phyloP scores from a whole-genome alignment of 2,113 vertebrate species.

The Lasiurus cinereus region DNA sequence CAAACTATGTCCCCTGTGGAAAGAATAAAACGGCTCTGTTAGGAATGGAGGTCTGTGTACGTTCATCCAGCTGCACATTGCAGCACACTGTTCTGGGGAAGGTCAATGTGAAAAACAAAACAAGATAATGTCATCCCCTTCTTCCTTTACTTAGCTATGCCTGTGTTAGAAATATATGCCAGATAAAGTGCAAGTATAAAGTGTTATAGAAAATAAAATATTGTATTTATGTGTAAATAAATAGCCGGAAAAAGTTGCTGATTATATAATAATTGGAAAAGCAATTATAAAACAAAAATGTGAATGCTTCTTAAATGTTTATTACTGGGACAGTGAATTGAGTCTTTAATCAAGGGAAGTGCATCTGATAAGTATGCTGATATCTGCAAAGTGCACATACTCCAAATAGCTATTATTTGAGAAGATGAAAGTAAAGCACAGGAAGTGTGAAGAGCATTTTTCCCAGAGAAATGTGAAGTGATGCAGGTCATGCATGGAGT shows the following conservation, averaged over 20 bases:
- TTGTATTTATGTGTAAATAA: background rate
- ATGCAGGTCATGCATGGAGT: background rate
- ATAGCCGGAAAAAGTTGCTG: background rate
- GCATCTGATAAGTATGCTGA: background rate
- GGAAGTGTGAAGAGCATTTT: background rate
- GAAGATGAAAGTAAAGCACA: background rate
- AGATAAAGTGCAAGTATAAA: background rate
- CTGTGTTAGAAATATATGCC: background rate
- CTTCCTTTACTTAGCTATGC: background rate
- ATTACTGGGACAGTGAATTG: background rate
- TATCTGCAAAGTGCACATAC: background rate
- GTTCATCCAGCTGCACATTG: background rate
- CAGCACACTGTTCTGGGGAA: background rate
- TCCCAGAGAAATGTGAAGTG: background rate
- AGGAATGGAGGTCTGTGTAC: background rate
- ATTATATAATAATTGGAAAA: background rate
- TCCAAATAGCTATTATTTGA: background rate
- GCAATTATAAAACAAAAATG: background rate
- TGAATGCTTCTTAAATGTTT: background rate
- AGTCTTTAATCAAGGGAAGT: background rate
- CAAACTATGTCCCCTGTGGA: background rate
- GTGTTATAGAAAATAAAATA: background rate
- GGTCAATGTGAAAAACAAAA: background rate
- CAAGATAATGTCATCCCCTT: background rate
- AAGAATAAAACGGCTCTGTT: background rate